Percentiles rank a stretch among this genome's conserved stretches.
Evolutionary conservation across 2,113 vertebrate genomes (phyloP).

Genomic region (Tetraodon nigroviridis): DNA sequence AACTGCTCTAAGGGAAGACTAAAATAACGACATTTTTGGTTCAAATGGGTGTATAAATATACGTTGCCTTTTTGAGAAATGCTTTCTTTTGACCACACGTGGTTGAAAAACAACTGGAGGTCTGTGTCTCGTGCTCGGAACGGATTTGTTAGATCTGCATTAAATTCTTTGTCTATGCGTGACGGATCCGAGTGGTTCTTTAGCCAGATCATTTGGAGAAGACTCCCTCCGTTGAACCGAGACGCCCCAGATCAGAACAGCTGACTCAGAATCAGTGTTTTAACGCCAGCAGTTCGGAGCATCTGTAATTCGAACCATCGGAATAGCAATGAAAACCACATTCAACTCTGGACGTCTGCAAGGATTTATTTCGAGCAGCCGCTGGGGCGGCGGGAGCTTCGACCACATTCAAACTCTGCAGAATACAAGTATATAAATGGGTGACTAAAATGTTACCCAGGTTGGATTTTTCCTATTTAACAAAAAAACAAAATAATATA

Average conservation of each 20-base stretch:
- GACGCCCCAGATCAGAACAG: constrained; percentile 12
- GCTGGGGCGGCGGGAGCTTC: no score
- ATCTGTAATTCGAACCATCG: constrained; percentile 12
- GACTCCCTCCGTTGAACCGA: neutral
- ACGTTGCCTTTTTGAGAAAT: constrained; percentile 61
- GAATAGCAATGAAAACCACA: neutral
- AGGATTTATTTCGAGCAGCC: no score
- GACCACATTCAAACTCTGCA: no score
- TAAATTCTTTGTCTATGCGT: constrained; percentile 76
- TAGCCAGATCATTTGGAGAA: no score
- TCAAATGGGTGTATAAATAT: neutral
- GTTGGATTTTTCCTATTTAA: no score
- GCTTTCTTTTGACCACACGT: constrained; percentile 52
- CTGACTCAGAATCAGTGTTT: constrained; percentile 10
- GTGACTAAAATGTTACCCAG: no score
- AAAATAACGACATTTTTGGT: no score
- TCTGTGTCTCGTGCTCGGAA: constrained; percentile 68
- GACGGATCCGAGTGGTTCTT: constrained; percentile 32
- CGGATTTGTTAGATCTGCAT: constrained; percentile 68
- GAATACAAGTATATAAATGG: no score
- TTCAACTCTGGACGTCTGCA: neutral
- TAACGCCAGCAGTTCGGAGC: constrained; percentile 12
- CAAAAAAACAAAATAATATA: no score
- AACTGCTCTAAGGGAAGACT: constrained; percentile 17
- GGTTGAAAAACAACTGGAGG: constrained; percentile 63